phyloP scores from a whole-genome alignment of 2,797 vertebrate species.

The Microctenopoma steveboyesi region DNA sequence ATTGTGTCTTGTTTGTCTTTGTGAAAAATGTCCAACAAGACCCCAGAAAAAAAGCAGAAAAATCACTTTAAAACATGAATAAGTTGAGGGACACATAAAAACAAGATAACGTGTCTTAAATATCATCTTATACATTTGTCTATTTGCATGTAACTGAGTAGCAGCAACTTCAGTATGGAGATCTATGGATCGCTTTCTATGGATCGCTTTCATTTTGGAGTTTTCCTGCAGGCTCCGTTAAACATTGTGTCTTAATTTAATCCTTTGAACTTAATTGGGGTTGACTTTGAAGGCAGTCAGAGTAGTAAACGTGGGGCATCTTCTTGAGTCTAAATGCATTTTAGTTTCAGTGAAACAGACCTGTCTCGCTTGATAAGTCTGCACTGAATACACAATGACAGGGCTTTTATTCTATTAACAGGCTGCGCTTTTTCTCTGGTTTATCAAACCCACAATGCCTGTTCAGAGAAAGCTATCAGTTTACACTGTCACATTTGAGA shows the following conservation, averaged over 20 bases:
- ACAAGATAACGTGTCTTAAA: not conserved
- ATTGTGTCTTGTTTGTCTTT: too few relatives aligned
- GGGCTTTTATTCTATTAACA: slow-evolving; percentile 46
- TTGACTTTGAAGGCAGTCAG: slow-evolving; percentile 41
- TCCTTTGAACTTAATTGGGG: slow-evolving; percentile 32
- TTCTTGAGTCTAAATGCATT: slow-evolving; percentile 26
- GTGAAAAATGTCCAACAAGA: too few relatives aligned
- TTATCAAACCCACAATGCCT: slow-evolving; percentile 3
- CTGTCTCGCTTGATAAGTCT: slow-evolving; percentile 29
- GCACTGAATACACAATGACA: slow-evolving; percentile 48
- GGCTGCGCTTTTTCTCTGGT: slow-evolving; percentile 20
- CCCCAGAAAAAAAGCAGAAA: too few relatives aligned
- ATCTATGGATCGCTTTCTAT: not conserved
- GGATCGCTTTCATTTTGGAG: not conserved
- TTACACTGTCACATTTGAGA: slow-evolving; percentile 11
- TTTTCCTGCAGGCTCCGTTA: slow-evolving; percentile 17
- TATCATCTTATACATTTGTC: slow-evolving; percentile 2
- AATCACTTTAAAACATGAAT: too few relatives aligned
- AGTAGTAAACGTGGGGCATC: slow-evolving; percentile 23
- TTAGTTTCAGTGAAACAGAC: slow-evolving; percentile 40
- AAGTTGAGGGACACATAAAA: not conserved
- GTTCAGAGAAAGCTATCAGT: slow-evolving; percentile 1
- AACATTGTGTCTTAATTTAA: slow-evolving; percentile 27
- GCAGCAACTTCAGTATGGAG: slow-evolving; percentile 3
- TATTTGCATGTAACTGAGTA: slow-evolving; percentile 46